Evolutionary conservation across 2,113 vertebrate species (phyloP), one percentile per base, ranked within the genome.

Genomic region (Malurus melanocephalus): DNA sequence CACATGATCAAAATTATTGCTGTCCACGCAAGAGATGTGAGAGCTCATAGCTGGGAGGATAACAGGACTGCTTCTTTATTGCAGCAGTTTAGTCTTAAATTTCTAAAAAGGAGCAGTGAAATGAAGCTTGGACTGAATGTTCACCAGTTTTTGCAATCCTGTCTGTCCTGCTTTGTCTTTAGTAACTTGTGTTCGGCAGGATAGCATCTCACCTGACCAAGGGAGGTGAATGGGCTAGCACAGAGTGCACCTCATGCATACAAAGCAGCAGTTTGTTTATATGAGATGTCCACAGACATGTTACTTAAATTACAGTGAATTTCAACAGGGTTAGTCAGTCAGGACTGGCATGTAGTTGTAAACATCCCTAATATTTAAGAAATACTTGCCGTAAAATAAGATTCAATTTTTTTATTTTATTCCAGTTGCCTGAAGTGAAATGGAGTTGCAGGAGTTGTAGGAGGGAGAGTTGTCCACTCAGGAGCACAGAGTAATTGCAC

Each of bases 41-140:
- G 30, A 71, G 16, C 43, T 26, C 3, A 0, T 60, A 12, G 4
- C 0, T 77, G 40, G 38, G 40, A 8, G 14, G 78, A 67, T 19
- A 20, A 65, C 10, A 67, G 22, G 24, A 42, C 32, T 53, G 18
- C 38, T 10, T 67, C 21, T 81, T 85, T 32, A n/a, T 48, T 79
- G 40, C 61, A 32, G 15, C 17, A 23, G 22, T 49, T 82, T 11
- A 75, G 33, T 64, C 32, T 81, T 87, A 78, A 35, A 26, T 71
- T 69, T 80, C 46, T 68, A 53, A 40, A 77, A 87, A 49, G 21
- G 18, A 51, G 0, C 56, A 38, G n/a, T 56, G 43, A 88, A 86
- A 45, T 38, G 56, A 27, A 46, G 8, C n/a, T 66, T 71, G 16
- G 89, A 40, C 27, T 60, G 59, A 75, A 72, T 30, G 12, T 40